phyloP scores from a whole-genome alignment of 2,113 vertebrate species.

The Melanerpes formicivorus region DNA sequence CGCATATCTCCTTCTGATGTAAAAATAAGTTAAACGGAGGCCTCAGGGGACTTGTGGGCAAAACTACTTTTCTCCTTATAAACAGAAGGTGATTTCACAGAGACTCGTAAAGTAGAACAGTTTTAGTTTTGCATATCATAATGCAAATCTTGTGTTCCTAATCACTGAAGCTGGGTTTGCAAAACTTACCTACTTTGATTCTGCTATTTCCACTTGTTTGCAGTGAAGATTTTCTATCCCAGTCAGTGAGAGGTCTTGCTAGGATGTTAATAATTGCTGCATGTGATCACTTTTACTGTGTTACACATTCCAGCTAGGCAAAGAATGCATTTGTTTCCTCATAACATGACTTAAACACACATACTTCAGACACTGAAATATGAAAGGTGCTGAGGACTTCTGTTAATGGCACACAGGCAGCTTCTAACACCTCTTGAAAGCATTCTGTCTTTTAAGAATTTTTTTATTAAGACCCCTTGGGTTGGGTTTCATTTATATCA shows the following conservation, averaged over 20 bases:
- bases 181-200: background rate
- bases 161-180: background rate
- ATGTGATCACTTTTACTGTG: background rate
- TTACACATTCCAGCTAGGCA: background rate
- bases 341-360: background rate
- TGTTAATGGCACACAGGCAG: background rate
- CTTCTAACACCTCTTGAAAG: background rate
- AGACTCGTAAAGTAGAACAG: background rate
- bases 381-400: background rate
- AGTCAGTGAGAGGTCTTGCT: background rate
- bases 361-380: background rate
- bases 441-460: background rate
- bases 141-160: background rate
- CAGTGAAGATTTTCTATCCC: background rate
- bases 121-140: background rate
- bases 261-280: slow-evolving; percentile 3
- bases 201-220: slow-evolving; percentile 19
- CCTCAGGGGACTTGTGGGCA: slow-evolving; percentile 14
- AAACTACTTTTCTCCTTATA: slow-evolving; percentile 15
- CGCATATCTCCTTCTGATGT: slow-evolving; percentile 15
- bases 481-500: background rate
- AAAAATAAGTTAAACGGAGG: background rate
- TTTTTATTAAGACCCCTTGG: background rate
- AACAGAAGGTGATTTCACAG: slow-evolving; percentile 37
- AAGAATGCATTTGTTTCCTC: background rate